phyloP scores from a whole-genome alignment of 2,888 invertebrate species.

The Apodemia hepburni region DNA sequence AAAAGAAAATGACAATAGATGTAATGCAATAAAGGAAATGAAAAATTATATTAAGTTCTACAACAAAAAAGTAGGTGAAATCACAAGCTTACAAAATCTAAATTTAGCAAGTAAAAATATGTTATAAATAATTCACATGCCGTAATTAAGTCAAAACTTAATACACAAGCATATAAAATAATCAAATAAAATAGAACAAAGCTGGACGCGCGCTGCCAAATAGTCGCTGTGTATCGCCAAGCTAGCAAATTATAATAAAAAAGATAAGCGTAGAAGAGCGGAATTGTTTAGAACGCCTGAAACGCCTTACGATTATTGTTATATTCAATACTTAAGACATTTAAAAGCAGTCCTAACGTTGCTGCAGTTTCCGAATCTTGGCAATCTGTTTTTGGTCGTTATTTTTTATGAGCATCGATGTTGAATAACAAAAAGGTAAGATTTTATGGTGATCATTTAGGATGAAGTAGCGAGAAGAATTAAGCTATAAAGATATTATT shows the following conservation, averaged over 20 bases:
- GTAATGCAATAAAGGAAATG: no score
- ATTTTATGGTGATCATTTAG: slow-evolving; percentile 1
- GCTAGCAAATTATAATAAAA: slow-evolving; percentile 4
- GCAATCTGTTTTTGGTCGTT: slow-evolving; percentile 16
- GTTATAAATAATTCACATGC: not conserved
- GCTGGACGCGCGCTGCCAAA: slow-evolving; percentile 1
- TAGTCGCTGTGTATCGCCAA: slow-evolving; percentile 6
- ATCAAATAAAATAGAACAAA: not conserved
- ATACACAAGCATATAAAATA: not conserved
- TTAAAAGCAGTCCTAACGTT: slow-evolving; percentile 16
- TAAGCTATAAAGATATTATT: slow-evolving; percentile 9
- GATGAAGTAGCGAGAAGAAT: not conserved
- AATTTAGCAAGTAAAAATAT: no score
- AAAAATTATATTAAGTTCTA: no score
- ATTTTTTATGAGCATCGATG: slow-evolving; percentile 14
- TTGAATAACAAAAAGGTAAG: slow-evolving; percentile 12
- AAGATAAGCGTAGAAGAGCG: slow-evolving; percentile 1
- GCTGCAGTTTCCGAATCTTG: slow-evolving; percentile 20
- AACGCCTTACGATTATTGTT: slow-evolving; percentile 22
- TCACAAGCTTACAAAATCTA: no score
- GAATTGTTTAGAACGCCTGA: slow-evolving; percentile 21
- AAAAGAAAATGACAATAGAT: no score
- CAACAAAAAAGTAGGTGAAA: no score
- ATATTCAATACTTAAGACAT: slow-evolving; percentile 21
- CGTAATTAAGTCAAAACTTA: not conserved